Percentiles rank a stretch among this genome's conserved stretches.
These are phyloP conservation scores for Dromius quadrimaculatus DNA, from an alignment of 2,888 invertebrate species.

Conservation along the genomic window DNA sequence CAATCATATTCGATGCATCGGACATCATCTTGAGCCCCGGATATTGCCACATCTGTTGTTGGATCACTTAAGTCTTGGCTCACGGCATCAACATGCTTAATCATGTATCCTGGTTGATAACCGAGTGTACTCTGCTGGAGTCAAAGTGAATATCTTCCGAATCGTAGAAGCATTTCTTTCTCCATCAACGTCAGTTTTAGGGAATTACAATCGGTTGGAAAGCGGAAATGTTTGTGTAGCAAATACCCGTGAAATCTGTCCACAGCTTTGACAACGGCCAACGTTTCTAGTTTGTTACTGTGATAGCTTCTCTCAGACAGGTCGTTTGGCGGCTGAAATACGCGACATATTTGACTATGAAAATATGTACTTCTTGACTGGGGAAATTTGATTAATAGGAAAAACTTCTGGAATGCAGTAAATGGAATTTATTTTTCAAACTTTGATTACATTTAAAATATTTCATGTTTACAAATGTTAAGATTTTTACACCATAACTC, in stretches of 20 bases:
- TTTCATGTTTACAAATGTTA: no score
- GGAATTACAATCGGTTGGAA: slow-evolving; percentile 31
- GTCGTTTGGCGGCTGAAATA: no score
- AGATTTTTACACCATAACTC: no score
- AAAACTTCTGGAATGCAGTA: no score
- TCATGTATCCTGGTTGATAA: slow-evolving; percentile 12
- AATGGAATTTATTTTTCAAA: no score
- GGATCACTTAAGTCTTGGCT: slow-evolving; percentile 44
- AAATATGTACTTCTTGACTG: no score
- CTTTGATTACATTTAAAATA: no score
- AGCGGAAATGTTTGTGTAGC: slow-evolving; percentile 3
- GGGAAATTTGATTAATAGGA: no score
- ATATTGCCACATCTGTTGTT: not conserved
- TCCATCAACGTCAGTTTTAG: slow-evolving; percentile 18
- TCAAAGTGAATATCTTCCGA: no score
- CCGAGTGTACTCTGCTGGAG: not conserved
- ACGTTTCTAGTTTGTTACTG: not conserved
- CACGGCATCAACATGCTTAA: slow-evolving; percentile 56
- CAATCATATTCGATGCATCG: slow-evolving; percentile 54
- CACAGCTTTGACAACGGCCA: not conserved
- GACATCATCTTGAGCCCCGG: slow-evolving; percentile 11
- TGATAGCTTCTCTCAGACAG: no score
- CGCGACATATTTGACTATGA: no score
- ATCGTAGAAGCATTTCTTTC: slow-evolving; percentile 11
- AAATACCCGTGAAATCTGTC: slow-evolving; percentile 14